Percentiles rank a stretch among this genome's conserved stretches.
phyloP scores from a whole-genome alignment of 2,888 invertebrate species.

The Lasioglossum malachurum region DNA sequence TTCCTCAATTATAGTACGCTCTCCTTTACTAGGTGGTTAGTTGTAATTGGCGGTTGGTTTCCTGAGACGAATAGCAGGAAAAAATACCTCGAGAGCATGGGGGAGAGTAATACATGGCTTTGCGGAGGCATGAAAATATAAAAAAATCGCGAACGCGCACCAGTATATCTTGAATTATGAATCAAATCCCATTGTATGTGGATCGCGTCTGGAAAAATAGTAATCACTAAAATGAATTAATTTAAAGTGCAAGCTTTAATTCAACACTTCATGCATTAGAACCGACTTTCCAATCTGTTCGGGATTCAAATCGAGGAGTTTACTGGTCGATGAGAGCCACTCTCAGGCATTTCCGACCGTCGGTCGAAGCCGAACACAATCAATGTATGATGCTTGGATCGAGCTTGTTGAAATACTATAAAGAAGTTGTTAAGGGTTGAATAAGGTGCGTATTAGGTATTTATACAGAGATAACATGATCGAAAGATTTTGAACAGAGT shows the following conservation, averaged over 20 bases:
- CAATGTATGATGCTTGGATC: neutral
- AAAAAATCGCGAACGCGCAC: neutral
- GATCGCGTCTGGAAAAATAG: neutral
- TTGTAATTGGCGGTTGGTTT: constrained; percentile 1
- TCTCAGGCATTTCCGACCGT: no score
- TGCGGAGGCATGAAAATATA: neutral
- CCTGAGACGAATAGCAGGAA: neutral
- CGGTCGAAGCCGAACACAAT: neutral
- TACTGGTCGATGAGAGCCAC: no score
- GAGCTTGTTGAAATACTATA: no score
- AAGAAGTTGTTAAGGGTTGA: no score
- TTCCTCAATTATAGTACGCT: neutral
- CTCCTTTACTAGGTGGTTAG: neutral
- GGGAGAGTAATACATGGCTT: neutral
- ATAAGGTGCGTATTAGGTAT: no score
- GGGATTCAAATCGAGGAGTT: no score
- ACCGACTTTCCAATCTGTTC: no score
- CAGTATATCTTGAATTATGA: neutral
- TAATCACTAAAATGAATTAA: neutral
- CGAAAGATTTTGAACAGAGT: no score
- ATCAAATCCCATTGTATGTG: neutral
- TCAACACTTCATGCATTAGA: neutral
- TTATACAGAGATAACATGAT: no score
- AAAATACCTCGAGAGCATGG: neutral
- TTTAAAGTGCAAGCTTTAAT: neutral